Base-by-base conservation (phyloP, 2,888 invertebrate species). In the Netelia fuscicornis region DNA sequence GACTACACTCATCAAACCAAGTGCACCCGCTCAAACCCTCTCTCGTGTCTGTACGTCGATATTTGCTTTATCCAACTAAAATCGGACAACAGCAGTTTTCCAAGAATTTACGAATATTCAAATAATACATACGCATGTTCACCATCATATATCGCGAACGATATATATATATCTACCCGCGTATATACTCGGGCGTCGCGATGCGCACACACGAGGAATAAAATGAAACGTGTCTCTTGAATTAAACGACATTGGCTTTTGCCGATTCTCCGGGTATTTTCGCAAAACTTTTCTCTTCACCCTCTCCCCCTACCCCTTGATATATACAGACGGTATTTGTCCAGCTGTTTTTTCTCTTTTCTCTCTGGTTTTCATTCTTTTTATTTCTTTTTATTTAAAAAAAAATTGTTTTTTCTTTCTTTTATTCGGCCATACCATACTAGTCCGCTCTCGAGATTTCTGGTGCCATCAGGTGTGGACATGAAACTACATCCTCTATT, bases 61-160 rank as follows among this genome's bases (percentile, higher is more conserved):
- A 60, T 62, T 74, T 62, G 72, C 60, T 74, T 74, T 62, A 74
- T 74, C 72, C 72, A 74, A 48, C 72, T 74, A 74, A 62, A 74
- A 74, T 74, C 60, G 72, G 44, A 44, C 60, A 74, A 74, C 52
- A 42, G 54, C 64, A 42, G 42, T 71, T 79, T 64, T 13, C 11
- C 78, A 71, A 37, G 52, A 79, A 79, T 64, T 60, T 62, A 64
- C 42, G 62, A 70, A 78, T 78, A 71, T 78, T 48, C 44, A 74
- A 60, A 9, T 8, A 42, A 60, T 25, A 62, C n/a, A 23, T 44
- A 72, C 44, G 48, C 23, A 42, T 37, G n/a, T 37, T 9, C 58
- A 2, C 17, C 48, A 48, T 25, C 2, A 11, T 56, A 13, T 74
- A 74, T 48, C 30, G 52, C 62, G n/a, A 78, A 52, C 11, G 9